These are phyloP conservation scores for Eupeodes latifasciatus DNA, from an alignment of 2,888 invertebrate genomes.

Conservation along the genomic window DNA sequence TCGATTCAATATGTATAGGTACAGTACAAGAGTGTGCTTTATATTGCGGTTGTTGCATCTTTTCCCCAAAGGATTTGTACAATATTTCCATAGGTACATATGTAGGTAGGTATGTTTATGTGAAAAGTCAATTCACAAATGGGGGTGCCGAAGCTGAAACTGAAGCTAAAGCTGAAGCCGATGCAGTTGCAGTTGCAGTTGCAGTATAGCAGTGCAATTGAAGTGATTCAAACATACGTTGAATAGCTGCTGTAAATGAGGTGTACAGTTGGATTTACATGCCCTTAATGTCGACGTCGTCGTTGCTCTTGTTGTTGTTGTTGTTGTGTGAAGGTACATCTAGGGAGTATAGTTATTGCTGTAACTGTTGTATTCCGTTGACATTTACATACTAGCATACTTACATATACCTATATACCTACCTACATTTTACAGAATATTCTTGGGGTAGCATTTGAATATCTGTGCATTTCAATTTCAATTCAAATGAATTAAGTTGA, in stretches of 20 bases:
- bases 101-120: not conserved
- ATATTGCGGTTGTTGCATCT: conserved; percentile 64
- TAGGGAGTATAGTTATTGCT: conserved; percentile 26
- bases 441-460: conserved; percentile 23
- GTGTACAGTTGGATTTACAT: conserved; percentile 69
- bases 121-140: conserved; percentile 41
- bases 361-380: conserved; percentile 35
- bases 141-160: not conserved
- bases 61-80: conserved; percentile 11
- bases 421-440: not conserved
- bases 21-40: conserved; percentile 45
- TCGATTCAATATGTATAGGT: conserved; percentile 30
- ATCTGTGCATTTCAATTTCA: conserved; percentile 28
- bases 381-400: conserved; percentile 30
- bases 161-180: not conserved
- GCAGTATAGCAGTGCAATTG: conserved; percentile 53
- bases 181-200: not conserved
- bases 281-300: conserved; percentile 60
- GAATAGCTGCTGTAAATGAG: conserved; percentile 72
- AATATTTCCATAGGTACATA: no score
- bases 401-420: conserved; percentile 9
- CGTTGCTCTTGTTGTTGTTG: conserved; percentile 16
- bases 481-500: conserved; percentile 34
- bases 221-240: conserved; percentile 73
- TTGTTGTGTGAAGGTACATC: conserved; percentile 2